These are phyloP conservation scores for Heterodera carotae DNA, from an alignment of 1,140 invertebrate genomes.

Conservation along the genomic window DNA sequence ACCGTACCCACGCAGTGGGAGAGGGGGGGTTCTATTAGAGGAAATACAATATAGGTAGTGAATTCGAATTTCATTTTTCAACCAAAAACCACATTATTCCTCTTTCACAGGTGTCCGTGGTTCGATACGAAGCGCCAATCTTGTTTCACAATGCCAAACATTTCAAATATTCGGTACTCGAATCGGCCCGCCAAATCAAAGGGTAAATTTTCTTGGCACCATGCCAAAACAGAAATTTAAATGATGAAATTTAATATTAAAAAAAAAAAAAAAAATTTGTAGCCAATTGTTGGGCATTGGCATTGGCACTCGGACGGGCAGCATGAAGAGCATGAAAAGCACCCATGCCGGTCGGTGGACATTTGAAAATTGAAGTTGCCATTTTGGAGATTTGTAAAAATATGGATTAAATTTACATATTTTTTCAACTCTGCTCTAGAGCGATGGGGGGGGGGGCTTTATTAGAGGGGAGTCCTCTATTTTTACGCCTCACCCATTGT, in stretches of 20 bases:
- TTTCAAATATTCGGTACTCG: constrained; percentile 37
- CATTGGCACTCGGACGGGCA: constrained; percentile 52
- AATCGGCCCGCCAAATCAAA: constrained; percentile 44
- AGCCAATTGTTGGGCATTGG: constrained; percentile 55
- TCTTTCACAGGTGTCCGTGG: constrained; percentile 31
- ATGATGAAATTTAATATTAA: background rate
- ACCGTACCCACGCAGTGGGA: too few species aligned
- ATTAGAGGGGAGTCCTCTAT: too few species aligned
- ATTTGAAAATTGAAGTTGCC: background rate
- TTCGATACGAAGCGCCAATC: constrained; percentile 49
- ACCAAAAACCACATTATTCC: background rate
- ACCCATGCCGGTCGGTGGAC: constrained; percentile 15
- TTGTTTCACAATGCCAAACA: constrained; percentile 50
- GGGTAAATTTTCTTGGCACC: constrained; percentile 36
- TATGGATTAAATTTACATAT: too few species aligned
- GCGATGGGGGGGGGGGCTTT: too few species aligned
- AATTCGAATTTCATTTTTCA: background rate
- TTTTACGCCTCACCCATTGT: too few species aligned
- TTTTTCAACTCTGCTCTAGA: too few species aligned
- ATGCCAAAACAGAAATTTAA: too few species aligned
- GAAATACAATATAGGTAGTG: too few species aligned
- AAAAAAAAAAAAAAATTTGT: constrained; percentile 11
- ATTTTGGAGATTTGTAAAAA: too few species aligned
- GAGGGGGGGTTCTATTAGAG: too few species aligned
- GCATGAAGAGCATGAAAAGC: constrained; percentile 55